phyloP scores from a whole-genome alignment of 2,113 vertebrate genomes.

The Malurus melanocephalus region DNA sequence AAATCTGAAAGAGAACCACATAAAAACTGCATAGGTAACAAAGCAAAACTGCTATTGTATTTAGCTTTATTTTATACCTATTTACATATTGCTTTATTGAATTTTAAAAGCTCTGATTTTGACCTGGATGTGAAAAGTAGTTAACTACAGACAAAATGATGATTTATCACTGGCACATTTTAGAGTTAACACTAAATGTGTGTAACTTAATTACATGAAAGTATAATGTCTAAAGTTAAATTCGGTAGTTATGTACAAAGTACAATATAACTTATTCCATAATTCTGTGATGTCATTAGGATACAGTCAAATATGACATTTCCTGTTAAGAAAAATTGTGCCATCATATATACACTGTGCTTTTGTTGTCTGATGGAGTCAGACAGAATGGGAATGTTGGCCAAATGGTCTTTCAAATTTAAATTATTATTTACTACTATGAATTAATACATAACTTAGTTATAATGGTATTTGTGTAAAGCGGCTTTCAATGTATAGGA shows the following conservation, averaged over 20 bases:
- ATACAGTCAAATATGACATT: background rate
- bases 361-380: background rate
- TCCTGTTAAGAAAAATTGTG: background rate
- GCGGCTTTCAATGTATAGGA: background rate
- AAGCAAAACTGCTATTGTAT: background rate
- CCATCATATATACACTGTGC: background rate
- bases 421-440: background rate
- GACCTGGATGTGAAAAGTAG: background rate
- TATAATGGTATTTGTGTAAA: background rate
- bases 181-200: background rate
- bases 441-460: background rate
- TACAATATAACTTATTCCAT: background rate
- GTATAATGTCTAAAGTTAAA: background rate
- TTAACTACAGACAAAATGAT: background rate
- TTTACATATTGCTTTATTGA: background rate
- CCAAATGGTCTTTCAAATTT: background rate
- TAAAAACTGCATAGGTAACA: background rate
- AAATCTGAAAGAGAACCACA: background rate
- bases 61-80: background rate
- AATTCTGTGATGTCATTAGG: background rate
- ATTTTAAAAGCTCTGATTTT: background rate
- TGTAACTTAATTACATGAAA: background rate
- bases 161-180: background rate
- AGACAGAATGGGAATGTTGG: background rate
- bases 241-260: background rate